These are phyloP conservation scores for Lateolabrax maculatus DNA, from an alignment of 2,797 vertebrate genomes.

Conservation along the genomic window DNA sequence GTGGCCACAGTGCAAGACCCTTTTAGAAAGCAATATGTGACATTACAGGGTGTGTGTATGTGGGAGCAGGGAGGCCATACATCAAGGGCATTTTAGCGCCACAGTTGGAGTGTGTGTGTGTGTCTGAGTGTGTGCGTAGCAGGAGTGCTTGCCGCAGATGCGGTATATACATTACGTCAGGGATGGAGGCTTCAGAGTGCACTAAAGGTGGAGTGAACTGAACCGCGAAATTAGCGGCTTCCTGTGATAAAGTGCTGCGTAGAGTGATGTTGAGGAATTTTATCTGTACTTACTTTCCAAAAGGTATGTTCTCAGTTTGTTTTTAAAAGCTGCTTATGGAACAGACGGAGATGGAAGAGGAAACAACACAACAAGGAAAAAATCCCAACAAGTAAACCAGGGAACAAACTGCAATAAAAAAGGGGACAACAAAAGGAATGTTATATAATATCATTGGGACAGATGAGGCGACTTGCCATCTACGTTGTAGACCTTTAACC, in stretches of 20 bases:
- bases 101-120: background rate
- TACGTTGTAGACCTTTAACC: constrained; percentile 95
- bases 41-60: constrained; percentile 26
- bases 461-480: constrained; percentile 88
- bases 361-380: constrained; percentile 47
- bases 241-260: constrained; percentile 57
- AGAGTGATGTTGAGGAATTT: constrained; percentile 39
- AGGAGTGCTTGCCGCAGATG: constrained; percentile 18
- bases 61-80: constrained; percentile 28
- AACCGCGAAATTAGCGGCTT: constrained; percentile 57
- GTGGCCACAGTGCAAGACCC: constrained; percentile 23
- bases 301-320: constrained; percentile 86
- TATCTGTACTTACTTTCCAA: constrained; percentile 84
- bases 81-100: constrained; percentile 21
- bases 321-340: constrained; percentile 84
- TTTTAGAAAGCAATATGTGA: constrained; percentile 53
- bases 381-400: constrained; percentile 2
- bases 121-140: background rate
- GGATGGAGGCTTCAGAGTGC: constrained; percentile 38
- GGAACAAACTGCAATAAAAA: background rate
- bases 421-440: background rate
- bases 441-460: background rate
- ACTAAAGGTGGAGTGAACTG: constrained; percentile 30
- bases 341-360: constrained; percentile 56
- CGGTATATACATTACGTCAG: constrained; percentile 43